Base-by-base conservation (phyloP, 1,140 invertebrate species). In the Mya arenaria region DNA sequence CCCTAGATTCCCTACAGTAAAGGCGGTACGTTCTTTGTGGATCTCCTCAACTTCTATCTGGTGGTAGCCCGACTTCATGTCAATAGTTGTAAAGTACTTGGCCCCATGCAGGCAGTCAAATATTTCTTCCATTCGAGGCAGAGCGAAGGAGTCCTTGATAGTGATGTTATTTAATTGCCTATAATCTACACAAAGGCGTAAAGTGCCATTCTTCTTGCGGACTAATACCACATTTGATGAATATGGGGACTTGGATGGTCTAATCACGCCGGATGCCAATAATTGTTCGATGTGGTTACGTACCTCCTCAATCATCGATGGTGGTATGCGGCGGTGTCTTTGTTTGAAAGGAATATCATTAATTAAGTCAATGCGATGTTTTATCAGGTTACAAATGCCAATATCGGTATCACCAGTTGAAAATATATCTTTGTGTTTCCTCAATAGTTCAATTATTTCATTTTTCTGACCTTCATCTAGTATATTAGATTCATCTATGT, bases 101-200 rank as follows among this genome's bases (percentile, higher is more conserved):
- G 17, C 8, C 8, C 56, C 56, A 13, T 17, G 17, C 10, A 60
- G 56, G 56, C 17, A 60, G 28, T 60, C 56, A 25, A 60, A 30
- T 8, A 60, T 60, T 23, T 60, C 56, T 30, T 60, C 56, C 17
- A 60, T 60, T 15, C 56, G 17, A 13, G 56, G 56, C 17, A 60
- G 56, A 13, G 56, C 56, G 56, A 23, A 30, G 13, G 56, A 8
- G 28, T 60, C 28, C 56, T 60, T 60, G 25, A 60, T 60, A 13
- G 56, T 60, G 10, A 23, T 60, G 10, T 25, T 17, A 23, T 60
- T 60, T 25, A 60, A 30, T 25, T 60, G 56, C 34, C 94, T 60
- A 82, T 89, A 95, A 85, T 95, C 93, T 0, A 94, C 79, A 77
- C 89, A 93, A 25, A 86, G 4, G 23, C 80, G 74, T 93, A 69